Evolutionary conservation across 64 coral and sea anemone species (phyloP).

Genomic region (Pocillopora damicornis): DNA sequence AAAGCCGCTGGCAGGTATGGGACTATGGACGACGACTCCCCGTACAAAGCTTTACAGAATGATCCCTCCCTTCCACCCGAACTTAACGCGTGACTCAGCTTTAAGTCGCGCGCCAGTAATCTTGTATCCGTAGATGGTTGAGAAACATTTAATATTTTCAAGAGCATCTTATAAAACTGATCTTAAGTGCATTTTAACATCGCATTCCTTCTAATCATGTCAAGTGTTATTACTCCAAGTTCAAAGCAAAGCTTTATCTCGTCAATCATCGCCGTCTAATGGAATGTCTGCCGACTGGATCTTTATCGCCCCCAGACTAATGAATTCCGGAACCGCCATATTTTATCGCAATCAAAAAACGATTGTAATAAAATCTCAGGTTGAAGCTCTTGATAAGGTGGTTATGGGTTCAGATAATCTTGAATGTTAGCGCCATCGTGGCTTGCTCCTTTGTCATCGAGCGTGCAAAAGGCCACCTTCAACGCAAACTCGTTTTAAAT

Average conservation of each 20-base stretch:
- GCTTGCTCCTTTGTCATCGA: neutral
- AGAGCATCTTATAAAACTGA: neutral
- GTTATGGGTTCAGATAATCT: neutral
- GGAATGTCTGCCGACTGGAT: neutral
- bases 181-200: neutral
- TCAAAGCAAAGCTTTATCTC: neutral
- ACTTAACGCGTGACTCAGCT: too few species aligned
- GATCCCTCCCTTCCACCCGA: too few species aligned
- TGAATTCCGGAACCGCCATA: neutral
- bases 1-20: too few species aligned
- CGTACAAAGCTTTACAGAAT: too few species aligned
- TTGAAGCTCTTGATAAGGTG: neutral
- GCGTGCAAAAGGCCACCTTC: neutral
- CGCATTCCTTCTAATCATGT: neutral
- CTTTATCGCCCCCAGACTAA: neutral
- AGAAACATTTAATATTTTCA: neutral
- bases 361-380: neutral
- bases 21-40: too few species aligned
- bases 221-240: neutral
- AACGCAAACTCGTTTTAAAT: too few species aligned
- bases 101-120: neutral
- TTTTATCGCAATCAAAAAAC: neutral
- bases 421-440: neutral
- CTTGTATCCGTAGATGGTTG: neutral
- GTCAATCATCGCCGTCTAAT: slow-evolving; percentile 6